phyloP scores from a whole-genome alignment of 1,140 invertebrate genomes.

The Manduca sexta region DNA sequence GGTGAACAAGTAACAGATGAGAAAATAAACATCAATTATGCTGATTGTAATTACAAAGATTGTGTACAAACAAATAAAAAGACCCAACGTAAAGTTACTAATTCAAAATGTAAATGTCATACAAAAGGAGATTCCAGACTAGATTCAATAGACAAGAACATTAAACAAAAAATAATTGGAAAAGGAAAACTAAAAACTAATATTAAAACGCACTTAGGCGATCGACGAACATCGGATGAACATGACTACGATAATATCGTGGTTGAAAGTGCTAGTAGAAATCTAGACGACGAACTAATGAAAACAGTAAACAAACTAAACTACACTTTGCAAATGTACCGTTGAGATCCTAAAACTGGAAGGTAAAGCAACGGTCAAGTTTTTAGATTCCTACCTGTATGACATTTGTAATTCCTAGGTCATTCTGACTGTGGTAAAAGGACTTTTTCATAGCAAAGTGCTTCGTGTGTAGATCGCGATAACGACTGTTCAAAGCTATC shows the following conservation, averaged over 20 bases:
- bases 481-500: constrained; percentile 56
- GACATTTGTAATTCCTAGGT: not conserved
- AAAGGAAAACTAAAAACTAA: constrained; percentile 3
- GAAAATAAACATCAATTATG: not conserved
- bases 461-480: constrained; percentile 39
- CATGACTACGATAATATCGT: not conserved
- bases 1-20: constrained; percentile 5
- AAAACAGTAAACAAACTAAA: constrained; percentile 4
- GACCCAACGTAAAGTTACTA: not conserved
- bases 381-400: not conserved
- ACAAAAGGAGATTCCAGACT: no score
- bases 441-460: constrained; percentile 28
- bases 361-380: not conserved
- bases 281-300: not conserved
- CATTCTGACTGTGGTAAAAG: constrained; percentile 2
- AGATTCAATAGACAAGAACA: not conserved
- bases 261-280: constrained; percentile 5
- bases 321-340: not conserved
- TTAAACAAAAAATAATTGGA: constrained; percentile 2
- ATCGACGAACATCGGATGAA: not conserved
- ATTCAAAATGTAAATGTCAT: constrained; percentile 12
- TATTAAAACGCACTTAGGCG: not conserved
- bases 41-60: constrained; percentile 9
- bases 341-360: not conserved
- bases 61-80: constrained; percentile 3